phyloP scores from a whole-genome alignment of 1,140 invertebrate species.

The Diprion similis region DNA sequence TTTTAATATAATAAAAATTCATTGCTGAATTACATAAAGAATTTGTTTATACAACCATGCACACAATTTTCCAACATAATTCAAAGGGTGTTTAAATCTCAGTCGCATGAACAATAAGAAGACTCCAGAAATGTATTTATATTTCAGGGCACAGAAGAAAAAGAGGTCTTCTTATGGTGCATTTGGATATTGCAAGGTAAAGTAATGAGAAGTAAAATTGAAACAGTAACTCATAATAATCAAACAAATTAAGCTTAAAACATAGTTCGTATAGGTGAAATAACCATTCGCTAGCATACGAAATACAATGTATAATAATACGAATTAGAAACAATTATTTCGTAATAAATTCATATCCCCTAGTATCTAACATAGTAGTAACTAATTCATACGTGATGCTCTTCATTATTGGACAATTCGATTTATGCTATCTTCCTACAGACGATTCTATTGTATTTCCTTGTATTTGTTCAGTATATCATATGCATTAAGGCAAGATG shows the following conservation, averaged over 20 bases:
- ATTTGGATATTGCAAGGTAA: conserved; percentile 3
- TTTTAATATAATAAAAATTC: neutral
- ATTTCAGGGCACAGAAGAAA: neutral
- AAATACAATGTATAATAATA: conserved; percentile 29
- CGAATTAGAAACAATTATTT: conserved; percentile 27
- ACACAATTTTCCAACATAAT: conserved; percentile 43
- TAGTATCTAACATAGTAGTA: conserved; percentile 42
- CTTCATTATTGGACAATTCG: conserved; percentile 1
- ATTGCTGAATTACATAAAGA: neutral
- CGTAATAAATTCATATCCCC: conserved; percentile 11
- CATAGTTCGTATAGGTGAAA: conserved; percentile 30
- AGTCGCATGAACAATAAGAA: neutral
- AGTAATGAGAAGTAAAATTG: conserved; percentile 22
- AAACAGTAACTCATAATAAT: conserved; percentile 32
- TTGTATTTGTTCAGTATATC: conserved; percentile 1
- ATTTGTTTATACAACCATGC: conserved; percentile 42
- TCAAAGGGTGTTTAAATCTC: neutral
- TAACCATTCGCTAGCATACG: conserved; percentile 42
- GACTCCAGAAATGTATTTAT: conserved; percentile 3
- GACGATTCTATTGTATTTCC: neutral
- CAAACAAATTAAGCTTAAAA: conserved; percentile 29
- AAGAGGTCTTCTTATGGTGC: neutral
- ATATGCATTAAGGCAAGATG: conserved; percentile 7
- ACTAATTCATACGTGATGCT: conserved; percentile 35
- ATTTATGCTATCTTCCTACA: conserved; percentile 1